Percentiles rank a stretch among this genome's conserved stretches.
Conservation (phyloP, 1,140 invertebrate species). For the Nebria ingens region DNA sequence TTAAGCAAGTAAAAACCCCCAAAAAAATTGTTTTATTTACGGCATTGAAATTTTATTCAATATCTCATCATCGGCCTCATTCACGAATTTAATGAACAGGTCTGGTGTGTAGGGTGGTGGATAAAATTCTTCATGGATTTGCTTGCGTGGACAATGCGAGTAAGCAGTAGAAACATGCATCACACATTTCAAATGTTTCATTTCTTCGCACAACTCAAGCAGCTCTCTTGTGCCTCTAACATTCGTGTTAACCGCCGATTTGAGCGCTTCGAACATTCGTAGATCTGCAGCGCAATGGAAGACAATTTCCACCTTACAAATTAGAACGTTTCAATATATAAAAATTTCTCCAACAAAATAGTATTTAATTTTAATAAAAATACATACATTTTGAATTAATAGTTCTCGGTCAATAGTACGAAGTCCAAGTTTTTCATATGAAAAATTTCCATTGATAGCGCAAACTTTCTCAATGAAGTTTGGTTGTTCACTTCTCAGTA, state of each 20-base stretch:
- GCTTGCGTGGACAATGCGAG: background rate
- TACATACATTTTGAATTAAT: background rate
- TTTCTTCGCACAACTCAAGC: background rate
- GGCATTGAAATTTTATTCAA: background rate
- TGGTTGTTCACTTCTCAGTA: background rate
- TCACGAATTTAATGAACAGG: background rate
- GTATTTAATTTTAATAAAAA: background rate
- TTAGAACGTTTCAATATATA: background rate
- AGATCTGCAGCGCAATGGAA: background rate
- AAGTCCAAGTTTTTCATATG: background rate
- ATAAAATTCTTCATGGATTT: background rate
- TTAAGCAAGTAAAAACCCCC: no score
- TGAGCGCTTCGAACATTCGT: background rate
- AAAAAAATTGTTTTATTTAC: no score
- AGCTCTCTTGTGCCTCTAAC: background rate
- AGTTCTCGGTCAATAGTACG: background rate
- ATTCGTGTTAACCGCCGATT: background rate
- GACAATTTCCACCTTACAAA: background rate
- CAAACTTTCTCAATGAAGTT: background rate
- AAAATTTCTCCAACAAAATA: background rate
- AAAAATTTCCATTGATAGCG: background rate
- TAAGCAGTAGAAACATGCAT: background rate
- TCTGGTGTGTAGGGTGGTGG: background rate
- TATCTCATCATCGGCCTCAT: background rate
- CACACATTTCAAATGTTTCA: background rate